Percentiles rank a stretch among this genome's conserved stretches.
phyloP scores from a whole-genome alignment of 2,113 vertebrate species.

The Paralichthys olivaceus region DNA sequence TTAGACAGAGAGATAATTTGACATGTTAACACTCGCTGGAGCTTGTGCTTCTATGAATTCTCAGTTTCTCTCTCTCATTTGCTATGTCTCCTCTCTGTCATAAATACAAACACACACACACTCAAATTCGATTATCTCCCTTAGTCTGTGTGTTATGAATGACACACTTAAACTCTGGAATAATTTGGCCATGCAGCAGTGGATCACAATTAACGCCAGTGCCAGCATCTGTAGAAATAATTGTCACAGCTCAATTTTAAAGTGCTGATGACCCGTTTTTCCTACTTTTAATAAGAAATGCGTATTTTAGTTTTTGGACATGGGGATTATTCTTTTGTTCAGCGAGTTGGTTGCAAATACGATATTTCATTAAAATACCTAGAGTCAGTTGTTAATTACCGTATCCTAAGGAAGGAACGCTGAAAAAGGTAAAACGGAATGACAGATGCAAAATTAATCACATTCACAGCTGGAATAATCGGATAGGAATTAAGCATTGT shows the following conservation, averaged over 20 bases:
- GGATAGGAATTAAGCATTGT: constrained; percentile 12
- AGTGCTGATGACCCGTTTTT: constrained; percentile 34
- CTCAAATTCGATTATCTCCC: constrained; percentile 56
- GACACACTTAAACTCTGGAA: constrained; percentile 51
- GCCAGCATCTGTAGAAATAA: constrained; percentile 51
- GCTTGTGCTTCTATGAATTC: constrained; percentile 63
- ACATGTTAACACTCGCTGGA: constrained; percentile 71
- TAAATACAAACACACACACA: constrained; percentile 17
- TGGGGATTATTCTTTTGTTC: constrained; percentile 2
- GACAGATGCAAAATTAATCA: constrained; percentile 28
- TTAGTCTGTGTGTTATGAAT: constrained; percentile 60
- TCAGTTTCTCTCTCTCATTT: constrained; percentile 42
- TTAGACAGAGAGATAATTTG: constrained; percentile 76
- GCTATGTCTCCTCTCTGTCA: constrained; percentile 15
- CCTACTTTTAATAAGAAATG: constrained; percentile 42
- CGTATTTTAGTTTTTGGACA: constrained; percentile 18
- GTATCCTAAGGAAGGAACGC: not conserved
- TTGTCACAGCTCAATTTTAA: constrained; percentile 46
- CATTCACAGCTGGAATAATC: constrained; percentile 29
- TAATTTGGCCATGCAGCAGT: constrained; percentile 51
- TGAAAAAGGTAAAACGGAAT: constrained; percentile 23
- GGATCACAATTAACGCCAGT: constrained; percentile 54
- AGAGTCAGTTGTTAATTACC: constrained; percentile 19
- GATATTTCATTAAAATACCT: constrained; percentile 9
- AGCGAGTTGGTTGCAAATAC: constrained; percentile 19